Evolutionary conservation across 1,140 invertebrate genomes (phyloP), one percentile per base, ranked within the genome.

Genomic region (Homalodisca vitripennis): DNA sequence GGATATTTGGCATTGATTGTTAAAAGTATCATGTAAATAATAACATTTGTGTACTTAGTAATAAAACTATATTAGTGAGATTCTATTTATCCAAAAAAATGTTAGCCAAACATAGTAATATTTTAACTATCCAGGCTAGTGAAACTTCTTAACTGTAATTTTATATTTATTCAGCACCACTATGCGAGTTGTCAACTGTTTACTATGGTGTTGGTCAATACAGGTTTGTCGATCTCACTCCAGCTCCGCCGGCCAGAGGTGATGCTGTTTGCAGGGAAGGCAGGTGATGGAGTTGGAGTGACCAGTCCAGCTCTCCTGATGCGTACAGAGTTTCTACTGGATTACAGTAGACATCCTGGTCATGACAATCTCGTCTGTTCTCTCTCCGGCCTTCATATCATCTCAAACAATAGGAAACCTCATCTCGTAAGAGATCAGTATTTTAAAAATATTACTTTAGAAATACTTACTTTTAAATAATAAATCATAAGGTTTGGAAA

Each of bases 171-270:
- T n/a, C n/a, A n/a, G n/a, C n/a, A n/a, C n/a, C n/a, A n/a, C n/a
- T n/a, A n/a, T n/a, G n/a, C n/a, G n/a, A n/a, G n/a, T n/a, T n/a
- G n/a, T n/a, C n/a, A n/a, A n/a, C n/a, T n/a, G n/a, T n/a, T n/a
- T n/a, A n/a, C n/a, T n/a, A n/a, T n/a, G n/a, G n/a, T n/a, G n/a
- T n/a, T n/a, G n/a, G n/a, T n/a, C n/a, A 67, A 70, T 55, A 68
- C 78, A 76, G 87, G 87, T 51, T 76, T 89, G 53, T 87, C 88
- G 1, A 78, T 92, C 71, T 90, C 89, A 0, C 78, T 91, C 14
- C 84, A 89, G 74, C 84, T 91, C 70, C 85, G 90, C 48, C 87
- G 91, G 73, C 91, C 91, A 14, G 91, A 94, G 78, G 82, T 95
- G 29, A 88, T 93, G 77, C 81, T 94, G 60, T 89, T 90, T 60